These are phyloP conservation scores for Hypsibius dujardini DNA, from an alignment of 1,140 invertebrate species.

Conservation along the genomic window DNA sequence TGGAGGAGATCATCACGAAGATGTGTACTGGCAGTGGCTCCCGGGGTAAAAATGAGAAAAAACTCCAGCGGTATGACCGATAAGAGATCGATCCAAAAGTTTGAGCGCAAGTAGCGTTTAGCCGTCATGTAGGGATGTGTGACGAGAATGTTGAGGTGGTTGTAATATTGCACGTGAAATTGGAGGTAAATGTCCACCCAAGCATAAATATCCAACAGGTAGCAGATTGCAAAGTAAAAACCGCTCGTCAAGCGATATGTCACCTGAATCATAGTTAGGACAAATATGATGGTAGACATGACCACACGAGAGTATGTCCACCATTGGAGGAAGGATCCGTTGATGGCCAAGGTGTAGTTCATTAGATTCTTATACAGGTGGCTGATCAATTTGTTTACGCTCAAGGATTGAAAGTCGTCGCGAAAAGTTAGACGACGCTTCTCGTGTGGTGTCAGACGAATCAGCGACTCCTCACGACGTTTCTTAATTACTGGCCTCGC, in stretches of 20 bases:
- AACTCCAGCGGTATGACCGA: background rate
- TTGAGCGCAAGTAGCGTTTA: background rate
- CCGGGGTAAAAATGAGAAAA: background rate
- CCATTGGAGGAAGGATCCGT: background rate
- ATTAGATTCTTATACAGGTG: background rate
- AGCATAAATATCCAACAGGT: background rate
- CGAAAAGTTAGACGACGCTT: too few relatives aligned
- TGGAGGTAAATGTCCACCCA: background rate
- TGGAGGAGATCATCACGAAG: background rate
- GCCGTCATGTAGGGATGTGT: constrained; percentile 3
- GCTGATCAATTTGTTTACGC: too few relatives aligned
- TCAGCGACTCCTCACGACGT: too few relatives aligned
- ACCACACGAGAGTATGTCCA: background rate
- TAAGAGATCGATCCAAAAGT: constrained; percentile 1
- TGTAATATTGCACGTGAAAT: background rate
- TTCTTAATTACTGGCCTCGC: too few relatives aligned
- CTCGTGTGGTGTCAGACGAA: too few relatives aligned
- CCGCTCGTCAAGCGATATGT: background rate
- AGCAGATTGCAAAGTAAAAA: background rate
- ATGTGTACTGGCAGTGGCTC: background rate
- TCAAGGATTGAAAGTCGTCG: too few relatives aligned
- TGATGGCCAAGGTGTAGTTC: background rate
- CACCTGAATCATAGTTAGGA: background rate
- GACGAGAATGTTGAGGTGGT: background rate
- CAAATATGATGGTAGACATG: background rate